phyloP scores from a whole-genome alignment of 2,113 vertebrate genomes.

The Prietella phreatophila region DNA sequence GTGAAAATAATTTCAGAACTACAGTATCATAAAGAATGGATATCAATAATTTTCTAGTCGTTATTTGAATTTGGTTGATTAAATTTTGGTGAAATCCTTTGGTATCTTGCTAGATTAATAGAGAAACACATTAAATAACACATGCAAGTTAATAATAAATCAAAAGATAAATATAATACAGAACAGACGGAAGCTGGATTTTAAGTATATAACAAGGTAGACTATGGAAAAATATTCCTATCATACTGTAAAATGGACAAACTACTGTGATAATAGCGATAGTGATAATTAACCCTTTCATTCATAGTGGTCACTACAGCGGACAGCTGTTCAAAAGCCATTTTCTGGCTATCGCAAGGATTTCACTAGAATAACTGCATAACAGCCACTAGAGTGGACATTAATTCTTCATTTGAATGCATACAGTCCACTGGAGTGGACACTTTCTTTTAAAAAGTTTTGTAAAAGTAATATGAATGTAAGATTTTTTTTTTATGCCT shows the following conservation, averaged over 20 bases:
- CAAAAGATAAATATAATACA: not conserved
- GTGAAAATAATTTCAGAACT: not conserved
- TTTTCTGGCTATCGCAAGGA: too few species aligned
- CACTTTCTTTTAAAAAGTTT: too few species aligned
- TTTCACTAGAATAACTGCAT: too few species aligned
- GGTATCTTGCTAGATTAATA: not conserved
- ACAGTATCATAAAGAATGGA: not conserved
- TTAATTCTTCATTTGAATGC: too few species aligned
- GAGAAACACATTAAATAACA: not conserved
- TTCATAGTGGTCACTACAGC: too few species aligned
- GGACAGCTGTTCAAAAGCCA: too few species aligned
- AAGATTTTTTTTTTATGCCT: too few species aligned
- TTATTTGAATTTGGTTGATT: not conserved
- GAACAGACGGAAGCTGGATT: not conserved
- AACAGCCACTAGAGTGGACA: too few species aligned
- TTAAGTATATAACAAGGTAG: not conserved
- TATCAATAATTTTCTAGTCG: not conserved
- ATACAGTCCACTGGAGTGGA: too few species aligned
- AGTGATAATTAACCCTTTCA: not conserved
- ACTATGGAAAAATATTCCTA: not conserved
- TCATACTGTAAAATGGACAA: not conserved
- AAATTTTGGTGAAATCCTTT: not conserved
- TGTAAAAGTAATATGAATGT: too few species aligned
- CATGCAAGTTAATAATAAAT: not conserved
- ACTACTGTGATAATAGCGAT: not conserved